These are phyloP conservation scores for Irena cyanogastra DNA, from an alignment of 2,113 vertebrate species.

Conservation along the genomic window DNA sequence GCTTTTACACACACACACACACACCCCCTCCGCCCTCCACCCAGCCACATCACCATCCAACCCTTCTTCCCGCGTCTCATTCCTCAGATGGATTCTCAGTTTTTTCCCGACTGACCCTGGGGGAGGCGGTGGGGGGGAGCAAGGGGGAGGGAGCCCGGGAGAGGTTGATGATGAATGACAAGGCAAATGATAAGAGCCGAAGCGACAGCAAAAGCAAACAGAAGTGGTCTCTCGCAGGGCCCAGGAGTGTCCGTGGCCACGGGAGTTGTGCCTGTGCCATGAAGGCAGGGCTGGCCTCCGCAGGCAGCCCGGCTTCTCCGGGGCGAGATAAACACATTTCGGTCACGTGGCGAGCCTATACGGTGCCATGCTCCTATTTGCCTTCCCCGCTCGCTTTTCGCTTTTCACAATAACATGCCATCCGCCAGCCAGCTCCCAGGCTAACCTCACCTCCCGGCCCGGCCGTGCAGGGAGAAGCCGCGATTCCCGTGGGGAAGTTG, in stretches of 20 bases:
- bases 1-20: not conserved
- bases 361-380: conserved; percentile 3
- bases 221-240: conserved; percentile 14
- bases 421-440: not conserved
- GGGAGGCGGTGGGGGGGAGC: not conserved
- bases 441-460: not conserved
- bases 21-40: not conserved
- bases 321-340: conserved; percentile 57
- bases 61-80: conserved; percentile 2
- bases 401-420: not conserved
- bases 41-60: not conserved
- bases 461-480: not conserved
- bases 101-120: not conserved
- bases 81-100: conserved; percentile 1
- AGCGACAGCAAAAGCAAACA: conserved; percentile 47
- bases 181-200: conserved; percentile 47
- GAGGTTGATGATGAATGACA: conserved; percentile 31
- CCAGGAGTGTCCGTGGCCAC: not conserved
- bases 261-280: not conserved
- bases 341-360: conserved; percentile 49
- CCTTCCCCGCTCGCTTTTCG: not conserved
- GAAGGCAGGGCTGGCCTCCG: not conserved
- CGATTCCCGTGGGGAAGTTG: not conserved
- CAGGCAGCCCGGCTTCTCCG: conserved; percentile 1
- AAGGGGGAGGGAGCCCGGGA: not conserved